Evolutionary conservation across 2,113 vertebrate genomes (phyloP), one percentile per base, ranked within the genome.

Genomic region (Gobiocypris rarus): DNA sequence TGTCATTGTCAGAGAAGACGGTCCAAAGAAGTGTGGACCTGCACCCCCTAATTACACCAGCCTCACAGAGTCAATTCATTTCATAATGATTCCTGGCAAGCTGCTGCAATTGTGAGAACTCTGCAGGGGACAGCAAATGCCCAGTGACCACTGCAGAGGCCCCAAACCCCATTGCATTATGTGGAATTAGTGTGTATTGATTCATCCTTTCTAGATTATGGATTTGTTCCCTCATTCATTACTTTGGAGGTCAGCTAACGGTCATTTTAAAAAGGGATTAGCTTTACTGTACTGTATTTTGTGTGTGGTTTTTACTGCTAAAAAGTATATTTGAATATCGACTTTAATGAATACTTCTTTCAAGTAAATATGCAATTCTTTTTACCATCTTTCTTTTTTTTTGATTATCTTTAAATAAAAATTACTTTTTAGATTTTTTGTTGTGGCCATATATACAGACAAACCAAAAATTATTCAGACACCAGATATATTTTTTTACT

Each of bases 181-280:
- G 88, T 85, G 70, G 86, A 85, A 82, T 86, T 83, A 87, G 81
- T 67, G 74, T 85, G 79, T 87, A 91, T 91, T 89, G 90, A 91
- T 90, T 89, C 75, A 83, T 88, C 80, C 88, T 83, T 75, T 84
- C 41, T 78, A 78, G 80, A 84, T 85, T 89, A 89, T 90, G 81
- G 86, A 89, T 89, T 82, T 85, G 77, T 78, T 85, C 70, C 82
- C 76, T 88, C 86, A 87, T 87, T 91, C 87, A 88, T 88, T 89
- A 83, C 87, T 87, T 77, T 70, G 54, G 81, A 87, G 89, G 90
- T 90, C 89, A 88, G 81, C 71, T 59, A 77, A 83, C 67, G 86
- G 89, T 87, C 84, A 85, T 82, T 83, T 82, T 28, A 14, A 70
- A 83, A 48, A 63, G 24, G 41, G 69, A n/a, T 50, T 11, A 4